These are phyloP conservation scores for Okamejei kenojei DNA, from an alignment of 2,797 vertebrate genomes.

Conservation along the genomic window DNA sequence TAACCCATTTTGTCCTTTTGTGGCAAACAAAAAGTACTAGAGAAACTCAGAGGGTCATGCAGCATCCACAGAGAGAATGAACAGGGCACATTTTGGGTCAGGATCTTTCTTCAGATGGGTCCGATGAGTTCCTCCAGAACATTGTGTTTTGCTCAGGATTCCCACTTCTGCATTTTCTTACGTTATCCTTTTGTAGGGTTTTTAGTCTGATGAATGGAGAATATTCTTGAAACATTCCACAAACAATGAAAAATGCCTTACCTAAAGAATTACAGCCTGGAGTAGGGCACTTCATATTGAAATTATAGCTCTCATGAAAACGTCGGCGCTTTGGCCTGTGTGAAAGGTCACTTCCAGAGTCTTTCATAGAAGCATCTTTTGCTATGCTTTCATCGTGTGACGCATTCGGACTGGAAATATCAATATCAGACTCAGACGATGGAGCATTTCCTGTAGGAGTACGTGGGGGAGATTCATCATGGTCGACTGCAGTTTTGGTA, in stretches of 20 bases:
- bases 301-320: constrained; percentile 98
- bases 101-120: no score
- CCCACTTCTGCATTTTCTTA: no score
- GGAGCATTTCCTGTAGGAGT: constrained; percentile 96
- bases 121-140: no score
- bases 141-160: no score
- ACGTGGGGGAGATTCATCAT: constrained; percentile 90
- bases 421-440: constrained; percentile 96
- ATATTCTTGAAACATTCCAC: background rate
- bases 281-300: constrained; percentile 97
- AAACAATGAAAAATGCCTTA: constrained; percentile 45
- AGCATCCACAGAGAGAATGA: no score
- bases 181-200: background rate
- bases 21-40: no score
- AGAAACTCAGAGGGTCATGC: no score
- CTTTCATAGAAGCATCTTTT: constrained; percentile 85
- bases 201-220: background rate
- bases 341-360: constrained; percentile 89
- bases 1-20: background rate
- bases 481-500: constrained; percentile 79
- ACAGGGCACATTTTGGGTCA: no score
- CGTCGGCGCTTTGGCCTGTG: constrained; percentile 91
- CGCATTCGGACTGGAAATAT: constrained; percentile 92
- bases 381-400: constrained; percentile 90
- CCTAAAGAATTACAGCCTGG: constrained; percentile 97